Percentiles rank a stretch among this genome's conserved stretches.
phyloP scores from a whole-genome alignment of 2,888 invertebrate species.

The Leucophenga montana region DNA sequence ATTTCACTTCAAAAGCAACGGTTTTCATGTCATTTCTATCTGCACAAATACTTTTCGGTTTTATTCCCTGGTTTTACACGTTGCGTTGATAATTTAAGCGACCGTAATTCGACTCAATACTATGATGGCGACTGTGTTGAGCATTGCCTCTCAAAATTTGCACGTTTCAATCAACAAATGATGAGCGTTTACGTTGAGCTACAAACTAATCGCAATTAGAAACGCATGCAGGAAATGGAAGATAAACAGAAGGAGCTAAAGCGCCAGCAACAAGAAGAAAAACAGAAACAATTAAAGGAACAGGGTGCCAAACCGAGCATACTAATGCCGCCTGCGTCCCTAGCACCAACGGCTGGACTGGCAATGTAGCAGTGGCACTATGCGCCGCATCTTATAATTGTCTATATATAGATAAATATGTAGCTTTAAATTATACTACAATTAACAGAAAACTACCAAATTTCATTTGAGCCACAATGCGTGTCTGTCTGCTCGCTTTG shows the following conservation, averaged over 20 bases:
- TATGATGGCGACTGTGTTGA: conserved; percentile 68
- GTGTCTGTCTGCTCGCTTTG: conserved; percentile 63
- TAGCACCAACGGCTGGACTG: conserved; percentile 30
- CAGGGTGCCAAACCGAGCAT: conserved; percentile 32
- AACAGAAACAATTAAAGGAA: conserved; percentile 38
- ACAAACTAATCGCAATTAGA: conserved; percentile 70
- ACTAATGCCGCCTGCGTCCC: conserved; percentile 37
- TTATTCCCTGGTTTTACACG: no score
- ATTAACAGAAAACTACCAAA: no score
- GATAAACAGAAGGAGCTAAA: conserved; percentile 53
- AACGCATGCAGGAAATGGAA: conserved; percentile 68
- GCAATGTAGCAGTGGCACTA: conserved; percentile 46
- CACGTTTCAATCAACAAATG: conserved; percentile 71
- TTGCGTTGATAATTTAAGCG: conserved; percentile 70
- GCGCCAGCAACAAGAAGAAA: conserved; percentile 45
- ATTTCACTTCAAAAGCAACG: no score
- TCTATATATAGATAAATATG: conserved; percentile 52
- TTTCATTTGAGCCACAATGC: no score
- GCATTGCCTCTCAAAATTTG: conserved; percentile 71
- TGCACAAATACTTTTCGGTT: no score
- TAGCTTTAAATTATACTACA: conserved; percentile 33
- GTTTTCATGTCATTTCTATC: no score
- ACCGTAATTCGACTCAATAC: conserved; percentile 57
- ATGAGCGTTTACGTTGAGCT: conserved; percentile 72
- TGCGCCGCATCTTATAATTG: conserved; percentile 48